Evolutionary conservation across 2,888 invertebrate species (phyloP).

Genomic region (Abrostola triplasia): DNA sequence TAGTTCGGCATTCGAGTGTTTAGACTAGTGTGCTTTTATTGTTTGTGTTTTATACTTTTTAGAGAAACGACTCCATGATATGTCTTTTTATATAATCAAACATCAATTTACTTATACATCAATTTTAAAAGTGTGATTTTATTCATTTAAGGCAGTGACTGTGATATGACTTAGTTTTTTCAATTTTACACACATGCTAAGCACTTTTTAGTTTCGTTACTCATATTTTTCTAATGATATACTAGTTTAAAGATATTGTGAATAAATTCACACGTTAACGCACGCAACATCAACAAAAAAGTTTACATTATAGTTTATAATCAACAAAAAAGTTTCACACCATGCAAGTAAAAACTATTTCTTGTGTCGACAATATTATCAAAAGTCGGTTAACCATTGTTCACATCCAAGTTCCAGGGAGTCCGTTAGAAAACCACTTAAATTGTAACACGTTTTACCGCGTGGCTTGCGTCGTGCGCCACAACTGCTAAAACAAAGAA

Average conservation of each 20-base stretch:
- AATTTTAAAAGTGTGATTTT: too few relatives aligned
- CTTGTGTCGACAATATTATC: conserved; percentile 30
- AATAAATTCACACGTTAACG: conserved; percentile 9
- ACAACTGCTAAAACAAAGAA: conserved; percentile 74
- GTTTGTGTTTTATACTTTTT: too few relatives aligned
- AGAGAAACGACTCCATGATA: too few relatives aligned
- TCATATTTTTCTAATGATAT: not conserved
- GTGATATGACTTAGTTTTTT: too few relatives aligned
- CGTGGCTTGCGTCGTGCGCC: conserved; percentile 45
- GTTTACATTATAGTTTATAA: conserved; percentile 9
- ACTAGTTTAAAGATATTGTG: conserved; percentile 2
- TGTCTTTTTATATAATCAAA: not conserved
- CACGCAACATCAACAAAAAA: conserved; percentile 12
- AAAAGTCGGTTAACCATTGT: conserved; percentile 43
- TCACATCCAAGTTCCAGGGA: conserved; percentile 30
- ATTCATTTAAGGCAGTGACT: too few relatives aligned
- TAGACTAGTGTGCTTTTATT: not conserved
- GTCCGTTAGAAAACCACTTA: conserved; percentile 52
- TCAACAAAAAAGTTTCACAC: conserved; percentile 17
- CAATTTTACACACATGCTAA: too few relatives aligned
- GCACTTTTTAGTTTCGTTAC: not conserved
- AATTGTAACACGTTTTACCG: conserved; percentile 50
- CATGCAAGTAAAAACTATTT: conserved; percentile 33
- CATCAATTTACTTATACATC: too few relatives aligned
- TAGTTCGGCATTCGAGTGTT: not conserved